Conservation (phyloP, 2,797 vertebrate genomes). For the Spea hammondii region DNA sequence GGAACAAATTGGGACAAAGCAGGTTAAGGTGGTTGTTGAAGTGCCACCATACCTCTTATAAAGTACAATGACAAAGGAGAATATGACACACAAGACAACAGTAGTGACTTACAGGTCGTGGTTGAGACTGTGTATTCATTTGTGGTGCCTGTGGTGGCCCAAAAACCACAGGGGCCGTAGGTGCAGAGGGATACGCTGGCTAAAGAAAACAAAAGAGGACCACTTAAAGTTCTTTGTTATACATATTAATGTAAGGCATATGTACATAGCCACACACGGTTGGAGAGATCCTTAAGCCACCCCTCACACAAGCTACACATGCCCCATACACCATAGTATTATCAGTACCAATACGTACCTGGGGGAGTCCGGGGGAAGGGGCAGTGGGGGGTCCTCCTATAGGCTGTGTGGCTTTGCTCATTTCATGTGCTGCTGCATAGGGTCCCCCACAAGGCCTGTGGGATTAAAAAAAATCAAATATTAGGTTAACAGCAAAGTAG, state of each 20-base stretch:
- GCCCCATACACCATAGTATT: too few relatives aligned
- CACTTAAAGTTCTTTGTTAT: too few relatives aligned
- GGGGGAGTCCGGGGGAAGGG: constrained; percentile 91
- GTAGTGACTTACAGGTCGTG: constrained; percentile 83
- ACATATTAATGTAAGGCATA: too few relatives aligned
- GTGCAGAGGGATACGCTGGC: constrained; percentile 85
- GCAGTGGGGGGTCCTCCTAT: constrained; percentile 87
- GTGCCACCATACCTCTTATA: too few relatives aligned
- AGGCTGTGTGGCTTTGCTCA: constrained; percentile 98
- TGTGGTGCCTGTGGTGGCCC: constrained; percentile 86
- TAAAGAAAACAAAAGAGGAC: constrained; percentile 56
- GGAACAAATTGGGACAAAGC: not conserved
- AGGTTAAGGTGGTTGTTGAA: not conserved
- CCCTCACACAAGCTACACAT: too few relatives aligned
- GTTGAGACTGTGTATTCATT: constrained; percentile 94
- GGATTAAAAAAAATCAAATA: not conserved
- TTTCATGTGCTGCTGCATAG: constrained; percentile 97
- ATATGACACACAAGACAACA: not conserved
- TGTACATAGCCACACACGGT: not conserved
- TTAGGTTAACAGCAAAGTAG: not conserved
- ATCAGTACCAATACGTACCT: constrained; percentile 72
- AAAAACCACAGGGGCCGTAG: constrained; percentile 85
- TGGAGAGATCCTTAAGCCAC: too few relatives aligned
- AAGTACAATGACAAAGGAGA: too few relatives aligned
- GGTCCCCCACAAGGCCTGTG: constrained; percentile 73